phyloP scores from a whole-genome alignment of 2,113 vertebrate species.

The Halcyon senegalensis region DNA sequence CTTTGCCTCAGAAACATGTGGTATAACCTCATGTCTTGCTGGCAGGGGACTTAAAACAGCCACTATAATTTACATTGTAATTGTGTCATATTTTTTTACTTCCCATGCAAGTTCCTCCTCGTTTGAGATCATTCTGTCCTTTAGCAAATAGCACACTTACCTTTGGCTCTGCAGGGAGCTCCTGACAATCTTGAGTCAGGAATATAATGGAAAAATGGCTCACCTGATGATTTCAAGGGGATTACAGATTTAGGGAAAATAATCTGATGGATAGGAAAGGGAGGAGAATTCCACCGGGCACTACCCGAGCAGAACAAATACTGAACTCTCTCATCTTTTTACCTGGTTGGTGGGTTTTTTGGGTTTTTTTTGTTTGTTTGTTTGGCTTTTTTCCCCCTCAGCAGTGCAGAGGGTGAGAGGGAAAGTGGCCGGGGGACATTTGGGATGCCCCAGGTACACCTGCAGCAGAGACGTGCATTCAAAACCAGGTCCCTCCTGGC shows the following conservation, averaged over 20 bases:
- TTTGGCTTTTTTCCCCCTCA: not conserved
- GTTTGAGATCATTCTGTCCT: constrained; percentile 22
- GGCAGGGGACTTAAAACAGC: constrained; percentile 46
- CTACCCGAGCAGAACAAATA: not conserved
- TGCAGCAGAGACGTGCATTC: not conserved
- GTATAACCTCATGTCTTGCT: constrained; percentile 31
- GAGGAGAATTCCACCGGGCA: not conserved
- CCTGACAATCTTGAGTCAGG: not conserved
- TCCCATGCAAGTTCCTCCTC: constrained; percentile 17
- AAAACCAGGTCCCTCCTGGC: not conserved
- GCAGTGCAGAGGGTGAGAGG: not conserved
- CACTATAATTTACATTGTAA: constrained; percentile 56
- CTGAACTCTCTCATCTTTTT: not conserved
- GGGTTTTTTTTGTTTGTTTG: too few species aligned
- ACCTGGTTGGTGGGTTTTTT: not conserved
- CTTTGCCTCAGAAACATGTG: constrained; percentile 29
- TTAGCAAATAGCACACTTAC: constrained; percentile 13
- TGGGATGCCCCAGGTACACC: not conserved
- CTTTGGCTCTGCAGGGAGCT: constrained; percentile 32
- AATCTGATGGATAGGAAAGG: not conserved
- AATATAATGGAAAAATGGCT: constrained; percentile 36
- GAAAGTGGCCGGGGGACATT: not conserved
- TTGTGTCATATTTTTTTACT: constrained; percentile 50
- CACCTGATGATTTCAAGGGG: constrained; percentile 41
- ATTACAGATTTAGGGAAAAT: constrained; percentile 33